Evolutionary conservation across 2,113 vertebrate species (phyloP).

Genomic region (Tragelaphus buxtoni): DNA sequence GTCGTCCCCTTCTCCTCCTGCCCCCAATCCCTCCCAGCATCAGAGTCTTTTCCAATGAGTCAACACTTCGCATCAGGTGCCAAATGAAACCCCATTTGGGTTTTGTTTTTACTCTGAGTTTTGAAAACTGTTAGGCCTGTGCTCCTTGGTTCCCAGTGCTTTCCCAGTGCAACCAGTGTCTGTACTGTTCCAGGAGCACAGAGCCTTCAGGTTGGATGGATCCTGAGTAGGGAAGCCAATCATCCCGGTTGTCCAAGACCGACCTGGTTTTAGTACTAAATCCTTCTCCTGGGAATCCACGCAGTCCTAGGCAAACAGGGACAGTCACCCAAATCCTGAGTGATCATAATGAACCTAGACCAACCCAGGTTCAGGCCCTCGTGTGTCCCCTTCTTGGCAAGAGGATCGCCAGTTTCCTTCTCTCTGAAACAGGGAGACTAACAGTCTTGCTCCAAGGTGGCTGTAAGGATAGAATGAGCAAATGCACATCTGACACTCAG

Average conservation of each 20-base stretch:
- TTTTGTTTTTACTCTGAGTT: background rate
- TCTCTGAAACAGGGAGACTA: background rate
- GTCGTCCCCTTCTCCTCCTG: too few species aligned
- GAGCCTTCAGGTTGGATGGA: fast-evolving
- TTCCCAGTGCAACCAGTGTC: background rate
- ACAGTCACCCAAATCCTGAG: background rate
- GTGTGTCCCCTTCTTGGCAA: background rate
- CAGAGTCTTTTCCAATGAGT: too few species aligned
- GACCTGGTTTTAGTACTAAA: background rate
- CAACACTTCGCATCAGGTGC: background rate
- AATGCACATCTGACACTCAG: fast-evolving
- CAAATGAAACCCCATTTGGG: background rate
- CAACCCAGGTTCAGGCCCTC: background rate
- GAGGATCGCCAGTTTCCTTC: background rate
- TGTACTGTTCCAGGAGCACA: background rate
- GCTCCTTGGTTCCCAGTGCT: background rate
- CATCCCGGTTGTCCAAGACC: fast-evolving
- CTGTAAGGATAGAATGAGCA: background rate
- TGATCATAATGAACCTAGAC: background rate
- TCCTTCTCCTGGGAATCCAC: too few species aligned
- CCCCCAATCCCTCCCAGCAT: too few species aligned
- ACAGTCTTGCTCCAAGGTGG: background rate
- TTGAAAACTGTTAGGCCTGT: background rate
- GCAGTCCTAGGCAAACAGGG: background rate
- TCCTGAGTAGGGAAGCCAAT: too few species aligned